Percentiles rank a stretch among this genome's conserved stretches.
Evolutionary conservation across 2,888 invertebrate genomes (phyloP).

Genomic region (Ferdinandea cuprea): DNA sequence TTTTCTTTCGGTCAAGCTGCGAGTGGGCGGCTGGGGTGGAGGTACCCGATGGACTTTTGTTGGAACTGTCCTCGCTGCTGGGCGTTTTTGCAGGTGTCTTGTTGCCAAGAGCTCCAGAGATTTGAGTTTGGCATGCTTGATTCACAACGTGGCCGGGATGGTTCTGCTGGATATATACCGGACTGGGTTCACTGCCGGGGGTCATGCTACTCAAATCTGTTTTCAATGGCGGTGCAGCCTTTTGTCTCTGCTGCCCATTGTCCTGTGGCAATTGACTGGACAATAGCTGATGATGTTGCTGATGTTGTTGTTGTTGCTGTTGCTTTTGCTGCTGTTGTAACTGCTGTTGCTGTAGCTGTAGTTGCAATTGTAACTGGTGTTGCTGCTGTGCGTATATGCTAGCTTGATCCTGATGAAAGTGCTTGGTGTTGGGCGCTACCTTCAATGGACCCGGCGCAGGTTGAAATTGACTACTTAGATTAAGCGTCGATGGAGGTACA

Average conservation of each 20-base stretch:
- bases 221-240: constrained; percentile 75
- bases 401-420: constrained; percentile 72
- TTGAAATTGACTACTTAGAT: constrained; percentile 82
- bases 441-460: constrained; percentile 81
- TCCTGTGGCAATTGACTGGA: constrained; percentile 59
- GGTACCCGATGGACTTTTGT: constrained; percentile 78
- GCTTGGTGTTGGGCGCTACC: constrained; percentile 75
- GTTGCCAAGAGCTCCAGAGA: constrained; percentile 77
- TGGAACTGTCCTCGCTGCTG: constrained; percentile 81
- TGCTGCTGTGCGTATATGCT: constrained; percentile 75
- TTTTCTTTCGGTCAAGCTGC: constrained; percentile 82
- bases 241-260: constrained; percentile 78
- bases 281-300: constrained; percentile 81
- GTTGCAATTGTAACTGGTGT: constrained; percentile 75
- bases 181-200: constrained; percentile 81
- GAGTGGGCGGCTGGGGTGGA: constrained; percentile 76
- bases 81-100: constrained; percentile 79
- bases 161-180: constrained; percentile 83
- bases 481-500: constrained; percentile 81
- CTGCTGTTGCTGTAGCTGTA: constrained; percentile 77
- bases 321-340: constrained; percentile 78
- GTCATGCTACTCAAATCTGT: constrained; percentile 77
- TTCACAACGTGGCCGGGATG: constrained; percentile 83
- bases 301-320: constrained; percentile 78
- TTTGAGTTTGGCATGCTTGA: constrained; percentile 83